A percentile compares a stretch with the other conserved stretches of the same genome.
Conservation (phyloP, 2,888 invertebrate species). For the Watsonalla cultraria region DNA sequence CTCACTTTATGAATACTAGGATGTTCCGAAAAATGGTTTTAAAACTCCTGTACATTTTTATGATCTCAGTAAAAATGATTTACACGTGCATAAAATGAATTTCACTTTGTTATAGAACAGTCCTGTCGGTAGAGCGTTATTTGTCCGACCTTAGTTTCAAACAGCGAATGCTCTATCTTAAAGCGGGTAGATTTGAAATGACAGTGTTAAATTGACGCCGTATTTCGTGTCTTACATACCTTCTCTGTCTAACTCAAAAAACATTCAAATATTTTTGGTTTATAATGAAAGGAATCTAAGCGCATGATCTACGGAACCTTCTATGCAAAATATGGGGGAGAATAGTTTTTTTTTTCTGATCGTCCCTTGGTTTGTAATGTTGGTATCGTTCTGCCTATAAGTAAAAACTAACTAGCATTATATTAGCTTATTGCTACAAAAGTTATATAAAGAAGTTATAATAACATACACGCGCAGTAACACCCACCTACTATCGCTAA, state of each 20-base stretch:
- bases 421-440: too few species aligned
- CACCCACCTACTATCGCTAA: too few species aligned
- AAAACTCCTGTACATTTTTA: not conserved
- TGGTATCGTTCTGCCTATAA: too few species aligned
- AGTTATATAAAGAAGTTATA: too few species aligned
- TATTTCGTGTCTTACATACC: slow-evolving; percentile 29
- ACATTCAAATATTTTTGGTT: not conserved
- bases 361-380: too few species aligned
- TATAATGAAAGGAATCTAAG: too few species aligned
- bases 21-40: not conserved
- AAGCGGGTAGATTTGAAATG: slow-evolving; percentile 22
- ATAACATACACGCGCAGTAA: too few species aligned
- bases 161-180: slow-evolving; percentile 13
- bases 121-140: slow-evolving; percentile 18
- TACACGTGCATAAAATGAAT: not conserved
- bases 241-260: not conserved
- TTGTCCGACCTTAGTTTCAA: slow-evolving; percentile 23
- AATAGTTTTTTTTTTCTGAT: too few species aligned
- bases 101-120: not conserved
- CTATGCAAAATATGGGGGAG: too few species aligned
- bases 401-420: too few species aligned
- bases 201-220: slow-evolving; percentile 30
- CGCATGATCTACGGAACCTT: too few species aligned
- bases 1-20: slow-evolving; percentile 5
- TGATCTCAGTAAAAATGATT: not conserved